Evolutionary conservation across 2,113 vertebrate genomes (phyloP).

Genomic region (Cheilinus undulatus): DNA sequence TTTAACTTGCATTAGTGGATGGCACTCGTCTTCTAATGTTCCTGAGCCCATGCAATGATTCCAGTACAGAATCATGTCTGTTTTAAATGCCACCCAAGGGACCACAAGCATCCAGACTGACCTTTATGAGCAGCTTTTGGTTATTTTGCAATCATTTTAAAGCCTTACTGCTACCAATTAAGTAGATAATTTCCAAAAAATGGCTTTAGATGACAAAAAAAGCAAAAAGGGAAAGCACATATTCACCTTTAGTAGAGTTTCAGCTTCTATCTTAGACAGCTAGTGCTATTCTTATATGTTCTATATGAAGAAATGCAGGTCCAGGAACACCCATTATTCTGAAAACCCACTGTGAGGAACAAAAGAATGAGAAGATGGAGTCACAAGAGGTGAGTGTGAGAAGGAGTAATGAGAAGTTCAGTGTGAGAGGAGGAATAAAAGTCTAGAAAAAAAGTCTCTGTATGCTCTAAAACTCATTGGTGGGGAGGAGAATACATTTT

Average conservation of each 20-base stretch:
- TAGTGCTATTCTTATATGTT: not conserved
- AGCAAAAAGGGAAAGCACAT: too few relatives aligned
- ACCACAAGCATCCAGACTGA: too few relatives aligned
- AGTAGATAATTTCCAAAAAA: too few relatives aligned
- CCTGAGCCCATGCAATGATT: too few relatives aligned
- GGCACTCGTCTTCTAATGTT: too few relatives aligned
- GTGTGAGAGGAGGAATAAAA: conserved; percentile 14
- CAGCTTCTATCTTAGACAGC: not conserved
- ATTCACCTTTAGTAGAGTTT: not conserved
- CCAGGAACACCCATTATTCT: conserved; percentile 9
- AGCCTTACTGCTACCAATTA: too few relatives aligned
- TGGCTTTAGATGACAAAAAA: not conserved
- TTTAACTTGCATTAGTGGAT: too few relatives aligned
- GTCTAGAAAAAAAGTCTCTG: conserved; percentile 15
- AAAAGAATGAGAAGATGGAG: conserved; percentile 8
- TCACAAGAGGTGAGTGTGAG: conserved; percentile 23
- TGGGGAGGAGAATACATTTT: conserved; percentile 48
- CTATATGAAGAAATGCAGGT: too few relatives aligned
- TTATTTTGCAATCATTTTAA: too few relatives aligned
- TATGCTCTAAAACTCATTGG: conserved; percentile 24
- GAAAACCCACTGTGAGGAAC: conserved; percentile 12
- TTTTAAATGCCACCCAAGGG: too few relatives aligned
- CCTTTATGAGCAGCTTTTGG: too few relatives aligned
- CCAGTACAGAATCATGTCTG: too few relatives aligned
- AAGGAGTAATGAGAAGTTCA: conserved; percentile 51